phyloP scores from a whole-genome alignment of 2,113 vertebrate species.

The Petrocephalus zakoni region DNA sequence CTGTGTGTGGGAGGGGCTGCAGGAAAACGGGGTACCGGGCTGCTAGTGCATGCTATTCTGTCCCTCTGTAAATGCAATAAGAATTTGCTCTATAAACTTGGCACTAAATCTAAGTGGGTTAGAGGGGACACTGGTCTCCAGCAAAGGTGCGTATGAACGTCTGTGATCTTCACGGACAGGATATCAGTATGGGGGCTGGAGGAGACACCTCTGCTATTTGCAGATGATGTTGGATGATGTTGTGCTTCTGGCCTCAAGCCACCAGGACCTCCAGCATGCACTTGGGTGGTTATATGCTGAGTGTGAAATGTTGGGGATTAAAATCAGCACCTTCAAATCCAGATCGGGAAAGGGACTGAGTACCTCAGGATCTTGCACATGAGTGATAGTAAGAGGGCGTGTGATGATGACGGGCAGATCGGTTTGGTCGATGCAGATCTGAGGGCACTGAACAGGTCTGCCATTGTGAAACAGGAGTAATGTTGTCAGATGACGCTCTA shows the following conservation, averaged over 20 bases:
- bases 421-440: background rate
- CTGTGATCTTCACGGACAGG: background rate
- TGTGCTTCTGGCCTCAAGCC: background rate
- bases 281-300: background rate
- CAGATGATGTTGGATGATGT: background rate
- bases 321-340: background rate
- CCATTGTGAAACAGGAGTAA: background rate
- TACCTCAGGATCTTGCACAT: background rate
- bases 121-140: background rate
- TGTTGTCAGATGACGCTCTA: background rate
- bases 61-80: background rate
- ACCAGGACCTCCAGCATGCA: background rate
- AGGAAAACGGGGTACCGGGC: background rate
- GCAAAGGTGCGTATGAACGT: background rate
- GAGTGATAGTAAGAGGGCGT: background rate
- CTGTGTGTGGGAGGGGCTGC: background rate
- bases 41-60: background rate
- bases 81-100: background rate
- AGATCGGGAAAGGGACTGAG: background rate
- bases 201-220: background rate
- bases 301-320: background rate
- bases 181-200: background rate
- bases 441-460: background rate
- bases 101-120: background rate
- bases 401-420: background rate